Percentiles rank a stretch among this genome's conserved stretches.
phyloP scores from a whole-genome alignment of 2,888 invertebrate species.

The Pyrochroa serraticornis region DNA sequence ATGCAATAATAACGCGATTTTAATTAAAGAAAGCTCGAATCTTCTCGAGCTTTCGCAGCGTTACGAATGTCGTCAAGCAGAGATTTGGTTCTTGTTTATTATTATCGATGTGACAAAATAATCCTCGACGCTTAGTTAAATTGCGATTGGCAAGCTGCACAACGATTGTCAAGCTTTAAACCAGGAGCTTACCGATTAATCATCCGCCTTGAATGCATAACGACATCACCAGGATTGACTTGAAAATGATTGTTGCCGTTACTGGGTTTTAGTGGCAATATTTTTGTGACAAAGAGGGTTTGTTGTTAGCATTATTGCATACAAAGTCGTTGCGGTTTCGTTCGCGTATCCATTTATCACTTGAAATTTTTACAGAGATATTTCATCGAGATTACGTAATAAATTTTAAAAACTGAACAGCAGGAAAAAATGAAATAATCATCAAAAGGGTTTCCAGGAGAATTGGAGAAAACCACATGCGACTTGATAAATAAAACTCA shows the following conservation, averaged over 20 bases:
- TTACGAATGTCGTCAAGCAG: constrained; percentile 6
- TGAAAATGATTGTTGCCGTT: no score
- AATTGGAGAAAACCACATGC: constrained; percentile 5
- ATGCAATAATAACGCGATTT: not conserved
- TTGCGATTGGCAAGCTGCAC: no score
- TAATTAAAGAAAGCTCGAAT: constrained; percentile 13
- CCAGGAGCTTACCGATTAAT: no score
- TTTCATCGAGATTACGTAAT: constrained; percentile 8
- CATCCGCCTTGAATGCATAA: no score
- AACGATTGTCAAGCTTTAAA: no score
- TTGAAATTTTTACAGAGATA: constrained; percentile 1
- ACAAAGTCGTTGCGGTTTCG: not conserved
- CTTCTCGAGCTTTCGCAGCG: constrained; percentile 8
- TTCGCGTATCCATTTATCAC: constrained; percentile 6
- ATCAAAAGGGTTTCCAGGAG: not conserved
- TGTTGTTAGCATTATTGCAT: not conserved
- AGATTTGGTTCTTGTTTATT: constrained; percentile 7
- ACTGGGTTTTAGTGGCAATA: no score
- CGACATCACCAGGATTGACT: no score
- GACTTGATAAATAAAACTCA: not conserved
- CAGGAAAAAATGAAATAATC: not conserved
- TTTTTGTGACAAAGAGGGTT: not conserved
- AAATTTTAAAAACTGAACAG: not conserved
- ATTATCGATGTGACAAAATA: not conserved
- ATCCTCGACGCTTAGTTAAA: no score